Percentiles rank a stretch among this genome's conserved stretches.
These are phyloP conservation scores for Volucella inanis DNA, from an alignment of 2,888 invertebrate species.

Conservation along the genomic window DNA sequence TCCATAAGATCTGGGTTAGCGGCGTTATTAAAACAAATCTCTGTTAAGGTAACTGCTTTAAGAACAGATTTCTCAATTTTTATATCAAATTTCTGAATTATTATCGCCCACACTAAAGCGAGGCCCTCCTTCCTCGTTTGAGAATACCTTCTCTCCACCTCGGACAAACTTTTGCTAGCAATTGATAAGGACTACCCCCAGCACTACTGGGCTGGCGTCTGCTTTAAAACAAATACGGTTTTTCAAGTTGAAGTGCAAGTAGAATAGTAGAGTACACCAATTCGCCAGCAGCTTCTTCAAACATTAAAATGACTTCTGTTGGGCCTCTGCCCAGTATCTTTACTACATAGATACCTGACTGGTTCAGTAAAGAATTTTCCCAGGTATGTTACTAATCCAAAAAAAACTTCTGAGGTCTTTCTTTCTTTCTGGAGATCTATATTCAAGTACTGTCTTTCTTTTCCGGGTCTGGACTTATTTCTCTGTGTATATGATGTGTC, in stretches of 20 bases:
- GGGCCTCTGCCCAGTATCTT: slow-evolving; percentile 77
- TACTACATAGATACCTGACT: slow-evolving; percentile 73
- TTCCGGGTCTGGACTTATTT: too few species aligned
- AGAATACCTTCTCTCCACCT: slow-evolving; percentile 76
- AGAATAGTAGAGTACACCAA: slow-evolving; percentile 72
- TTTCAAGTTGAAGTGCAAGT: slow-evolving; percentile 76
- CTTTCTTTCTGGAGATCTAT: slow-evolving; percentile 75
- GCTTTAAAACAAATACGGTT: slow-evolving; percentile 77
- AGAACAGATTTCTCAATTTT: slow-evolving; percentile 34
- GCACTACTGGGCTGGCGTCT: slow-evolving; percentile 78
- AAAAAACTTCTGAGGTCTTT: too few species aligned
- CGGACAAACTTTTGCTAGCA: slow-evolving; percentile 79
- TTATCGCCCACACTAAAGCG: slow-evolving; percentile 27
- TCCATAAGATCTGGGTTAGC: slow-evolving; percentile 30
- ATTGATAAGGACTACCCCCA: slow-evolving; percentile 79
- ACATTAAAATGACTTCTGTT: slow-evolving; percentile 76
- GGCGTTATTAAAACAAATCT: slow-evolving; percentile 25
- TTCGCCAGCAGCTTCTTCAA: slow-evolving; percentile 72
- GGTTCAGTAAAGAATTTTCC: slow-evolving; percentile 75
- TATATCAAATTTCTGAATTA: slow-evolving; percentile 18
- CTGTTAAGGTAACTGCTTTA: slow-evolving; percentile 21
- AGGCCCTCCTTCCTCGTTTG: slow-evolving; percentile 55
- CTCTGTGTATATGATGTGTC: too few species aligned
- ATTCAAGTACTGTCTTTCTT: slow-evolving; percentile 70
- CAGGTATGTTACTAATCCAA: slow-evolving; percentile 78